Conservation (phyloP, 2,113 vertebrate genomes). For the Caranx melampygus region DNA sequence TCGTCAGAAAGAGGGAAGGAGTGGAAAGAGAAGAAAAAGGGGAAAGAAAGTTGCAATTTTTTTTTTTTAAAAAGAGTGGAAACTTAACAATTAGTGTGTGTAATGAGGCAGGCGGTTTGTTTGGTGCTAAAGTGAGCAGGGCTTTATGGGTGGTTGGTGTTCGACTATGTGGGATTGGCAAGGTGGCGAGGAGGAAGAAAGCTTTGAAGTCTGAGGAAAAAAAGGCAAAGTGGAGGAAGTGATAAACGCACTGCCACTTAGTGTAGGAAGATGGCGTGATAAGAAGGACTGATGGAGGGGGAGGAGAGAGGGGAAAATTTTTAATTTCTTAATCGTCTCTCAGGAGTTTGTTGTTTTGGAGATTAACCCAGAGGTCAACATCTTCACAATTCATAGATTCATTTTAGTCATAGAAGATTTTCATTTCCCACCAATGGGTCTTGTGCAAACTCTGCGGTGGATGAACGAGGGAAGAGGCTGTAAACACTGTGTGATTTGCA, state of each 20-base stretch:
- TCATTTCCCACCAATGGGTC: neutral
- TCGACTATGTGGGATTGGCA: constrained; percentile 64
- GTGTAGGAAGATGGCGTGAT: constrained; percentile 33
- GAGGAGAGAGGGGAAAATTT: neutral
- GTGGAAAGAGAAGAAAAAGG: neutral
- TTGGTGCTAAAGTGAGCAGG: constrained; percentile 65
- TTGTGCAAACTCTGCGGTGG: neutral
- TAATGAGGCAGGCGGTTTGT: constrained; percentile 72
- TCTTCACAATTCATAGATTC: neutral
- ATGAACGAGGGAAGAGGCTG: neutral
- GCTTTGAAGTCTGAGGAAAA: constrained; percentile 65
- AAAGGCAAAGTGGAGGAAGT: constrained; percentile 59
- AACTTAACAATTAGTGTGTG: constrained; percentile 72
- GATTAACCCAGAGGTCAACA: neutral
- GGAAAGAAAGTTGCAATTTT: constrained; percentile 17
- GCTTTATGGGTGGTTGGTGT: constrained; percentile 66
- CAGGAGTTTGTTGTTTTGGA: constrained; percentile 18
- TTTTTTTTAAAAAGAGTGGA: constrained; percentile 37
- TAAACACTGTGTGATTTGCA: neutral
- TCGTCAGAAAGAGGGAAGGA: constrained; percentile 1
- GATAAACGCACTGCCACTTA: constrained; percentile 44
- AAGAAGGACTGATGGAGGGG: constrained; percentile 4
- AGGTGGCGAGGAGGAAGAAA: constrained; percentile 29
- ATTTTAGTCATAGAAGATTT: neutral
- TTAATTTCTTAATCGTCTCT: constrained; percentile 10